A percentile compares a stretch with the other conserved stretches of the same genome.
Evolutionary conservation across 2,797 vertebrate genomes (phyloP).

Genomic region (Trichosurus vulpecula): DNA sequence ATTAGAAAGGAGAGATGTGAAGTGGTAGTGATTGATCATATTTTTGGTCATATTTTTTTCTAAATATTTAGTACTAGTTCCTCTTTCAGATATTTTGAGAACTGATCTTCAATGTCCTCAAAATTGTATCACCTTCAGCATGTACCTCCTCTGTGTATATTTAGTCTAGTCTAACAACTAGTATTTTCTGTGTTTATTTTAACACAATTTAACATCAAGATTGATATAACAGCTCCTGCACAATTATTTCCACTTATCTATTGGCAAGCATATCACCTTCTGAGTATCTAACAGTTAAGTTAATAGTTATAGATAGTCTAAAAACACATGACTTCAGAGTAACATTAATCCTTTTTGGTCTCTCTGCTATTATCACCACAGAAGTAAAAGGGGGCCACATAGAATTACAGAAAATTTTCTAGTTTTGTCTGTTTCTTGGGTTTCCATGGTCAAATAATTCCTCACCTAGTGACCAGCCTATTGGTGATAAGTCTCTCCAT

Average conservation of each 20-base stretch:
- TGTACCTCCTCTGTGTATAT: background rate
- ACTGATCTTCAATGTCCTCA: background rate
- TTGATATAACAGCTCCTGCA: background rate
- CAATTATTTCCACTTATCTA: background rate
- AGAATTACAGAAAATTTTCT: background rate
- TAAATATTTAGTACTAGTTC: background rate
- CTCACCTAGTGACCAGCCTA: background rate
- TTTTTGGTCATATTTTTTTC: background rate
- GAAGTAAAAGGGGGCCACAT: background rate
- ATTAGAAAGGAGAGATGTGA: background rate
- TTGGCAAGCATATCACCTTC: background rate
- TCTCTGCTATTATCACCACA: background rate
- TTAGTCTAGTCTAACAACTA: background rate
- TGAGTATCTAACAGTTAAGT: background rate
- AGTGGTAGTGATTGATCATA: background rate
- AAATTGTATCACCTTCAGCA: background rate
- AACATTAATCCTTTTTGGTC: background rate
- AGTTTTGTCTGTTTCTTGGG: background rate
- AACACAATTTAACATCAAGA: background rate
- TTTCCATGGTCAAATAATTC: background rate
- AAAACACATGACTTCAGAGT: background rate
- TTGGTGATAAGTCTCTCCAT: background rate
- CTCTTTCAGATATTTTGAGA: background rate
- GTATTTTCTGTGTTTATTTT: background rate
- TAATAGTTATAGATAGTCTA: background rate